These are phyloP conservation scores for Labeo calbasu DNA, from an alignment of 2,797 vertebrate species.

Conservation along the genomic window DNA sequence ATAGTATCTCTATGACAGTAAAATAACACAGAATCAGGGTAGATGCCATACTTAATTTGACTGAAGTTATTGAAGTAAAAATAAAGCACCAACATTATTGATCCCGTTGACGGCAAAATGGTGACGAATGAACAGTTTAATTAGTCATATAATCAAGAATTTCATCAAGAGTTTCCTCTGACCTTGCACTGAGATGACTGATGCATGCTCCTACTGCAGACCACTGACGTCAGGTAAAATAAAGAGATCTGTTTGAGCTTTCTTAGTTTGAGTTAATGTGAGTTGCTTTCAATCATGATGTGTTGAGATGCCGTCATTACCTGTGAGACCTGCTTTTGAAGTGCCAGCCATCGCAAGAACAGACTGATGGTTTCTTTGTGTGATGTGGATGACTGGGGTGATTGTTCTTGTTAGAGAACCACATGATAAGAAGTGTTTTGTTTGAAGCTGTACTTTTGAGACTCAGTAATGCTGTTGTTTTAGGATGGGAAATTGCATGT, in stretches of 20 bases:
- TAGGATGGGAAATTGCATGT: background rate
- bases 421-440: background rate
- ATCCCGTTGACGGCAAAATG: background rate
- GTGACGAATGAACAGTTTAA: background rate
- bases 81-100: background rate
- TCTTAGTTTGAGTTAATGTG: background rate
- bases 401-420: conserved; percentile 1
- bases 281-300: background rate
- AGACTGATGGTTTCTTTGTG: background rate
- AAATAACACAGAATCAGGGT: background rate
- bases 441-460: background rate
- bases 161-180: background rate
- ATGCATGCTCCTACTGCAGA: background rate
- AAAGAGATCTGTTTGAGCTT: background rate
- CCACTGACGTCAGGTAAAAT: background rate
- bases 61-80: background rate
- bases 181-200: background rate
- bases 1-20: background rate
- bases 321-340: background rate
- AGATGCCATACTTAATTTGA: background rate
- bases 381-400: background rate
- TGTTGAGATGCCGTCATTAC: background rate
- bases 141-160: background rate
- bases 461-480: background rate
- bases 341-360: background rate